Base-by-base conservation (phyloP, 2,113 vertebrate species). In the Xyliphius kryptos region DNA sequence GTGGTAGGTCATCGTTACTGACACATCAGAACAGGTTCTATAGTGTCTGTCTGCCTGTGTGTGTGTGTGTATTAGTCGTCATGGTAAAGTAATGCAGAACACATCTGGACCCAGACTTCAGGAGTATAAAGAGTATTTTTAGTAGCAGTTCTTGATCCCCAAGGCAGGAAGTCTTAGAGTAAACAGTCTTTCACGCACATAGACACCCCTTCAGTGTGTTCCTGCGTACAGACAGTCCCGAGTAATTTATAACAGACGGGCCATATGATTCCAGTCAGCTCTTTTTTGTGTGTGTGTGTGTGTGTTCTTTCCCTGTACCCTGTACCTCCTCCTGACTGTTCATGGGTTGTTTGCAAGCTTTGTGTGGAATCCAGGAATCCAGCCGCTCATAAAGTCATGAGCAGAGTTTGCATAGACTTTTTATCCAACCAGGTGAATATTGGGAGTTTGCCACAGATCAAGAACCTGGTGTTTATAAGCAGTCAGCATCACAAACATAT, bases 111-210 rank as follows among this genome's bases (percentile, higher is more conserved):
- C 53, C 19, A 48, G 36, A 69, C 49, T 38, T 44, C 22, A 59
- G 63, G 50, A 37, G 50, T 51, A 44, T 10, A 9, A 32, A 32
- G 56, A 43, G 56, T 79, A 79, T 79, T 79, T 79, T 79, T 77
- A 79, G 74, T 63, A 61, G 38, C 54, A 53, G 44, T 53, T 37
- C 70, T 65, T 55, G 69, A 58, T 69, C 63, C 74, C 41, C 43
- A 54, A 70, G 63, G 66, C 70, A 73, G 72, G 73, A 79, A 69
- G 68, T 76, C 63, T 67, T 65, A 61, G 40, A 59, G 55, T 44
- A 57, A 67, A 67, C 65, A 67, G 13, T 53, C 56, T 52, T 66
- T 43, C 56, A 72, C 63, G 66, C 67, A 68, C 32, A 54, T 43
- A 65, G 61, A 64, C 61, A 68, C 60, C 41, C 56, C 49, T 52